Evolutionary conservation across 2,888 invertebrate species (phyloP).

Genomic region (Nyleta sp.): DNA sequence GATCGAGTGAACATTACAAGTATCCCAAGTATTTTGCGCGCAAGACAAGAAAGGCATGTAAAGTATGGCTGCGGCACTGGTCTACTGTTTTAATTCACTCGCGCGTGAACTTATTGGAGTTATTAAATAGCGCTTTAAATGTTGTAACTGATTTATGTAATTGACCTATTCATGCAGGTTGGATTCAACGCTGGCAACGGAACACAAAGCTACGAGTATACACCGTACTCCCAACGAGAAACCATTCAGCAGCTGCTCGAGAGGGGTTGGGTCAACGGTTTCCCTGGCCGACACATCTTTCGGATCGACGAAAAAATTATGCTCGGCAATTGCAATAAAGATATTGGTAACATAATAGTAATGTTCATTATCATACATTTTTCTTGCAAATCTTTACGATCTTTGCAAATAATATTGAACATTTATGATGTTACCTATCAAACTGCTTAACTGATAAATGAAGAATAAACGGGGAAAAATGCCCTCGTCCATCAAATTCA

Average conservation of each 20-base stretch:
- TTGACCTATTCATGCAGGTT: slow-evolving; percentile 84
- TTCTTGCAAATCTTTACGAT: too few species aligned
- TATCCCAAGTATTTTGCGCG: too few species aligned
- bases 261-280: slow-evolving; percentile 93
- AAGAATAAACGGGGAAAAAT: too few species aligned
- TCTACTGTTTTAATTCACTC: background rate
- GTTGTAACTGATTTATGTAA: slow-evolving; percentile 30
- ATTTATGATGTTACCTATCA: background rate
- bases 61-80: background rate
- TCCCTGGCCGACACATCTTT: slow-evolving; percentile 96
- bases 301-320: slow-evolving; percentile 97
- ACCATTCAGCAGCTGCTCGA: slow-evolving; percentile 92
- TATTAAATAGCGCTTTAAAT: slow-evolving; percentile 1
- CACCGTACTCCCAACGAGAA: slow-evolving; percentile 94
- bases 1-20: too few species aligned
- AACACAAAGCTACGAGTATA: slow-evolving; percentile 93
- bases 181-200: slow-evolving; percentile 99
- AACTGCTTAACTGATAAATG: slow-evolving; percentile 1
- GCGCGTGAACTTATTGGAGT: background rate
- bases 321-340: slow-evolving; percentile 96
- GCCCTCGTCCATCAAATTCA: too few species aligned
- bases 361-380: too few species aligned
- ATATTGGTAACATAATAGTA: slow-evolving; percentile 86
- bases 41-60: too few species aligned
- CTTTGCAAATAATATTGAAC: too few species aligned